Conservation (phyloP, 2,113 vertebrate genomes). For the Propithecus coquereli region DNA sequence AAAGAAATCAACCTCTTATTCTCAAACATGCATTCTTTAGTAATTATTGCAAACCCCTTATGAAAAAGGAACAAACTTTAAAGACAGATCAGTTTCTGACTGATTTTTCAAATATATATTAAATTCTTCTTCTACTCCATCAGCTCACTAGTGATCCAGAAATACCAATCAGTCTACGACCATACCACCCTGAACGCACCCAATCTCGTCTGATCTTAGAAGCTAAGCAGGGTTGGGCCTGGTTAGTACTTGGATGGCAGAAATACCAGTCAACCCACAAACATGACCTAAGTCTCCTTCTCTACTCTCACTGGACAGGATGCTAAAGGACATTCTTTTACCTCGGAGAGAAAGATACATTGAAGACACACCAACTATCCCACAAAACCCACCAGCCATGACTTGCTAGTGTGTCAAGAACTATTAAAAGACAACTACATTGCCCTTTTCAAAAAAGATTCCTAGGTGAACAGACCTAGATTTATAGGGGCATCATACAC, state of each 20-base stretch:
- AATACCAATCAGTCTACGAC: neutral
- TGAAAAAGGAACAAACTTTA: slow-evolving; percentile 17
- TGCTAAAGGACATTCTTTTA: neutral
- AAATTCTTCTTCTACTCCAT: neutral
- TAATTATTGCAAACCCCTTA: neutral
- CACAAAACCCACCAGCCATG: neutral
- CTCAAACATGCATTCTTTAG: neutral
- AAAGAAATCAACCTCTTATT: neutral
- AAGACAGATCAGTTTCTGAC: neutral
- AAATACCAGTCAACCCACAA: neutral
- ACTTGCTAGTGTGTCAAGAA: neutral
- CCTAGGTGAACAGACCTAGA: neutral
- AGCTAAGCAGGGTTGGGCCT: too few species aligned
- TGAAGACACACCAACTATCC: neutral
- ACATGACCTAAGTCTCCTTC: neutral
- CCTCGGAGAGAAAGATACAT: neutral
- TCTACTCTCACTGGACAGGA: neutral
- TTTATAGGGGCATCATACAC: neutral
- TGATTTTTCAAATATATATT: slow-evolving; percentile 3
- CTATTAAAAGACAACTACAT: neutral
- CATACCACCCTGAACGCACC: too few species aligned
- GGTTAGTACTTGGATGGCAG: neutral
- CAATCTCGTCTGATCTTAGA: too few species aligned
- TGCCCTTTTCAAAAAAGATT: neutral
- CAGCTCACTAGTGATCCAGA: neutral